Evolutionary conservation across 2,797 vertebrate genomes (phyloP).

Genomic region (Danio aesculapii): DNA sequence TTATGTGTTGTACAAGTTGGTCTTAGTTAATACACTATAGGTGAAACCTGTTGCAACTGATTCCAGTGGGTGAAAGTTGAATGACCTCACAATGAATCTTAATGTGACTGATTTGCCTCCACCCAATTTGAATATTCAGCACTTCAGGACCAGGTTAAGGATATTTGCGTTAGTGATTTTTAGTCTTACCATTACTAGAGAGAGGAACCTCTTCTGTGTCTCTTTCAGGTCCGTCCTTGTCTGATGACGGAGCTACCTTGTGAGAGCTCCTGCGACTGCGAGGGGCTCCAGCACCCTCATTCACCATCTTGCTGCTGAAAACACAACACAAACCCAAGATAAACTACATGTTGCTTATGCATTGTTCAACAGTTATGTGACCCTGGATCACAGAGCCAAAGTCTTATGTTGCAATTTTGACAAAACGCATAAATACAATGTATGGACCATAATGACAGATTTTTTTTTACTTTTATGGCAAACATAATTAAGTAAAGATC

Average conservation of each 20-base stretch:
- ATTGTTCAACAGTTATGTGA: background rate
- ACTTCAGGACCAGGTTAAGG: background rate
- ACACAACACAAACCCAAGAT: background rate
- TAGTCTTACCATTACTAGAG: constrained; percentile 71
- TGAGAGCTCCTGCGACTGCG: background rate
- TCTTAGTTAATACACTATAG: background rate
- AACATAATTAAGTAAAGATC: too few species aligned
- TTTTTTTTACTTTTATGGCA: too few species aligned
- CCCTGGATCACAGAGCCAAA: too few species aligned
- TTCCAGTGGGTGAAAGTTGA: background rate
- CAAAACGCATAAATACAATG: background rate
- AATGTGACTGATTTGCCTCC: constrained; percentile 2
- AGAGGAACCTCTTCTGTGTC: constrained; percentile 56
- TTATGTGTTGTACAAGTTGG: background rate
- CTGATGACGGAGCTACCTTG: constrained; percentile 21
- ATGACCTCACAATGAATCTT: too few species aligned
- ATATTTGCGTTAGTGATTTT: background rate
- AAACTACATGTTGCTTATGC: background rate
- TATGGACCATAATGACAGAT: too few species aligned
- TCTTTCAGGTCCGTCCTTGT: constrained; percentile 46
- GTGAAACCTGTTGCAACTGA: constrained; percentile 15
- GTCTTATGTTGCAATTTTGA: too few species aligned
- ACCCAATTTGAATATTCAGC: background rate
- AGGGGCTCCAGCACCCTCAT: constrained; percentile 7
- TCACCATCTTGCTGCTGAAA: constrained; percentile 25